Percentiles rank a stretch among this genome's conserved stretches.
Evolutionary conservation across 2,113 vertebrate genomes (phyloP).

Genomic region (Zosterops pallidus): DNA sequence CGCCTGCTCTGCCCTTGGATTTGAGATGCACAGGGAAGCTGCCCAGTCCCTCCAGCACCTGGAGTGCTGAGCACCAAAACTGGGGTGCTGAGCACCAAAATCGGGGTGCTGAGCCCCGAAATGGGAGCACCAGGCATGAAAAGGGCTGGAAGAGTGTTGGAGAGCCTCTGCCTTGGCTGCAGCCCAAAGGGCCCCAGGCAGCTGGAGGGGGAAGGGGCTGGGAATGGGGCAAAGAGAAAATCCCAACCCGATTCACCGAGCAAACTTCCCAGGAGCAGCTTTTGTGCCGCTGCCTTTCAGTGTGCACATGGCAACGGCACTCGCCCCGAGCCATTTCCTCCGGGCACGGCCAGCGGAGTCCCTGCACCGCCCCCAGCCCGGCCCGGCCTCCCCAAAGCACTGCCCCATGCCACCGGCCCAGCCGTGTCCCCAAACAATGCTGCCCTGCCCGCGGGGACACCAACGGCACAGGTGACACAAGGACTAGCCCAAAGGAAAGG

Average conservation of each 20-base stretch:
- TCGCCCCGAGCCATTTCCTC: constrained; percentile 48
- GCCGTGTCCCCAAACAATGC: background rate
- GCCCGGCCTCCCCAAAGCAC: background rate
- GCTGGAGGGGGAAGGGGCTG: background rate
- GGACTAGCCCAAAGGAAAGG: background rate
- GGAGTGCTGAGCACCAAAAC: background rate
- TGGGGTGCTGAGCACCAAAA: background rate
- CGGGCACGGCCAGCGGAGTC: background rate
- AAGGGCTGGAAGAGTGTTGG: background rate
- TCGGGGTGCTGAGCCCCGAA: accelerated
- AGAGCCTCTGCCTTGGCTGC: background rate
- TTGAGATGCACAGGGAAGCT: background rate
- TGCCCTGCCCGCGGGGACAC: accelerated
- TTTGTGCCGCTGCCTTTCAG: constrained; percentile 51
- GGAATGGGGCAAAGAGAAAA: constrained; percentile 46
- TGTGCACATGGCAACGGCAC: constrained; percentile 37
- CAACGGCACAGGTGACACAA: accelerated
- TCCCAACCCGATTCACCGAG: background rate
- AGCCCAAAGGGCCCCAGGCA: background rate
- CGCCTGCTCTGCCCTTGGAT: background rate
- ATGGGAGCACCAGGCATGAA: accelerated
- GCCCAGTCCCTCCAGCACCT: background rate
- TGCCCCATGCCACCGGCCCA: background rate
- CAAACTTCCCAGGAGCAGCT: constrained; percentile 32
- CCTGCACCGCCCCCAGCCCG: background rate